Evolutionary conservation across 2,797 vertebrate species (phyloP).

Genomic region (Chromobotia macracanthus): DNA sequence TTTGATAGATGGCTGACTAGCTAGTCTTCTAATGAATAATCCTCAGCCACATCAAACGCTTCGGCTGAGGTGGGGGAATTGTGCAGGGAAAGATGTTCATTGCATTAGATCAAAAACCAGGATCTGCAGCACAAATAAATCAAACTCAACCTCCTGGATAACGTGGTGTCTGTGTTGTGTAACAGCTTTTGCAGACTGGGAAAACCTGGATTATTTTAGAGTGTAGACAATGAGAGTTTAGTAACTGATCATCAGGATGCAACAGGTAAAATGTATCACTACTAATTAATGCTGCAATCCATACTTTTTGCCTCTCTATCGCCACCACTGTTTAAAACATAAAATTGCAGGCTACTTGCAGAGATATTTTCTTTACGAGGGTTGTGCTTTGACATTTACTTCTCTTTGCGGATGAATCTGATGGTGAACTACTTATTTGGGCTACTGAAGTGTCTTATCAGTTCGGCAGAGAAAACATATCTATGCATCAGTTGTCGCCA

Average conservation of each 20-base stretch:
- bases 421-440: too few species aligned
- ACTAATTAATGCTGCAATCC: not conserved
- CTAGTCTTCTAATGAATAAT: conserved; percentile 48
- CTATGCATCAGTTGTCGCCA: too few species aligned
- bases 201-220: conserved; percentile 16
- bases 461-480: too few species aligned
- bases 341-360: too few species aligned
- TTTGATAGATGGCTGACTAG: conserved; percentile 35
- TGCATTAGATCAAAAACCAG: conserved; percentile 36
- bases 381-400: too few species aligned
- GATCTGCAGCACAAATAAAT: not conserved
- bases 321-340: too few species aligned
- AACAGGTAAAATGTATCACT: not conserved
- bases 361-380: too few species aligned
- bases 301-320: too few species aligned
- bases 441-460: too few species aligned
- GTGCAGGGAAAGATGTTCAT: conserved; percentile 10
- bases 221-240: not conserved
- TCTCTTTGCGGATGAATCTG: too few species aligned
- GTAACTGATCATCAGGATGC: not conserved
- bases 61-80: conserved; percentile 18
- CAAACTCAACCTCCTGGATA: conserved; percentile 10
- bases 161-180: conserved; percentile 4
- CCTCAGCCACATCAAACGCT: conserved; percentile 36
- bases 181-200: not conserved